Base-by-base conservation (phyloP, 2,113 vertebrate species). In the Andinoacara biseriatus region DNA sequence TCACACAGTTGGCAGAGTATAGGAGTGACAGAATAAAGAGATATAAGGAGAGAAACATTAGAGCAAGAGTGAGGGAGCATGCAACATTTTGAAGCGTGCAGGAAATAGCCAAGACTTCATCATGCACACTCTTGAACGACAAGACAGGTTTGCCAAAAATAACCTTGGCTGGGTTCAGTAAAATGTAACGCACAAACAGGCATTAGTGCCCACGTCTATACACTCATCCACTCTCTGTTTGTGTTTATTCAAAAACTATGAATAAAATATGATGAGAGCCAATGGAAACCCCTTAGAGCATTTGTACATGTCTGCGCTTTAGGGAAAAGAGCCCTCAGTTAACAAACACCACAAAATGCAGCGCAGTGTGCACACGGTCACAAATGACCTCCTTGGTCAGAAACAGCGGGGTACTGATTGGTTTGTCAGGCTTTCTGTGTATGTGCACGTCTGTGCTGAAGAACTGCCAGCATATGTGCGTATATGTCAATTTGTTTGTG, bases 251-350 rank as follows among this genome's bases (percentile, higher is more conserved):
- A 77, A 77, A 84, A 90, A 82, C 80, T 79, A 91, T 93, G 86
- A 94, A 93, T 94, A 94, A 94, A 95, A 94, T 75, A 95, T 93
- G 89, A 89, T 62, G 74, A 69, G 72, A 89, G 85, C 84, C n/a
- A 57, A 91, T 79, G 86, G 90, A 90, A 93, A 94, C 61, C 63
- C 83, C 88, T 84, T 10, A n/a, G 65, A 92, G 92, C 63, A 72
- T 90, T 87, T 87, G 49, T 83, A 89, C 65, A 86, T 46, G 81
- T 76, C 17, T 22, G 81, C 26, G 56, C 80, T 89, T 76, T 56
- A 65, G 87, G 76, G 52, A 54, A 84, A 86, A 62, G 35, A 86
- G 54, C 58, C 74, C 58, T 85, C 31, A 24, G 75, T 46, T 8
- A 83, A 54, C 56, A 60, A 60, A 60, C 29, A 57, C 79, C 58